Conservation (phyloP, 1,140 invertebrate genomes). For the Asbolus verrucosus region DNA sequence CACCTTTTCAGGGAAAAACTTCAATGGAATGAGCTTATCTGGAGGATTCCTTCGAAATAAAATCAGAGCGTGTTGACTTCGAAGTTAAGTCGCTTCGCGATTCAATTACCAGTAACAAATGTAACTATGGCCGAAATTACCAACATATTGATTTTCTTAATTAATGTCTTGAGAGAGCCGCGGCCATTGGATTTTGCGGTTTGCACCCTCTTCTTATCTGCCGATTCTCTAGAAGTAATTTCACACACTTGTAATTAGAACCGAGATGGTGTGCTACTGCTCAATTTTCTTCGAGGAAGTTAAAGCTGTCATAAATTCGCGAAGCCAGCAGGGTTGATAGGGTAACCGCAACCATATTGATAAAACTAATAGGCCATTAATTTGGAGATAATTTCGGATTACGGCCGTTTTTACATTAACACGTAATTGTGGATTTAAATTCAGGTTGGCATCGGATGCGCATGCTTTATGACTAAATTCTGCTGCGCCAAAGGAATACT, state of each 20-base stretch:
- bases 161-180: slow-evolving; percentile 24
- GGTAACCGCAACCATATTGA: too few species aligned
- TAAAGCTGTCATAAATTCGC: slow-evolving; percentile 3
- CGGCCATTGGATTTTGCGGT: slow-evolving; percentile 32
- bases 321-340: too few species aligned
- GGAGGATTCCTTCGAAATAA: too few species aligned
- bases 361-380: too few species aligned
- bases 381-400: too few species aligned
- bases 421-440: too few species aligned
- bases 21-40: not conserved
- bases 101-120: slow-evolving; percentile 19
- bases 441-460: too few species aligned
- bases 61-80: too few species aligned
- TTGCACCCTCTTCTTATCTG: slow-evolving; percentile 35
- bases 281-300: slow-evolving; percentile 11
- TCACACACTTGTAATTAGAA: slow-evolving; percentile 37
- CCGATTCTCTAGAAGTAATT: slow-evolving; percentile 15
- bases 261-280: not conserved
- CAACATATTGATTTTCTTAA: slow-evolving; percentile 32
- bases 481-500: too few species aligned
- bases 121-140: slow-evolving; percentile 17
- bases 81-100: too few species aligned
- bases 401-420: too few species aligned
- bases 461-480: too few species aligned
- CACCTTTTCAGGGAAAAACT: not conserved